phyloP scores from a whole-genome alignment of 1,140 invertebrate genomes.

The Bombus sibiricus region DNA sequence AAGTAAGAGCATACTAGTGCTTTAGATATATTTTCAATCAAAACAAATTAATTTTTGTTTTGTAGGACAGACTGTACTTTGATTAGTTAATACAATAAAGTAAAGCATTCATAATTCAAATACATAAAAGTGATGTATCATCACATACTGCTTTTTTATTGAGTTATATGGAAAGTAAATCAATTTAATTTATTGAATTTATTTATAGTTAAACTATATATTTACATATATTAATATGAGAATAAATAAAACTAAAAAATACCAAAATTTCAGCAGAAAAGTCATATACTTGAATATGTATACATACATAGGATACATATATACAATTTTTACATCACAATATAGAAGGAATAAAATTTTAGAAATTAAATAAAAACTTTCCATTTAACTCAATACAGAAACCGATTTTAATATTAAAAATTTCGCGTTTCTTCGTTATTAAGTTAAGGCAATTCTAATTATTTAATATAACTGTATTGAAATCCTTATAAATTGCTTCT shows the following conservation, averaged over 20 bases:
- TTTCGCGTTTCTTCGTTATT: not conserved
- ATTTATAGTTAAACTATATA: not conserved
- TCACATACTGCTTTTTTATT: not conserved
- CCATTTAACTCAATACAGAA: not conserved
- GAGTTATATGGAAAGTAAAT: constrained; percentile 1
- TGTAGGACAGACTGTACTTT: not conserved
- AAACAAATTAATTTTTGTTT: no score
- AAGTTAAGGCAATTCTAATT: not conserved
- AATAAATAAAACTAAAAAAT: not conserved
- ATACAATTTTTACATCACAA: not conserved
- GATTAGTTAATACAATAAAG: not conserved
- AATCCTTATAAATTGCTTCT: not conserved
- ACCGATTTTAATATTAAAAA: not conserved
- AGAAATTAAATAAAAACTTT: not conserved
- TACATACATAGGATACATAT: not conserved
- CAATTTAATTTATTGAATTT: not conserved
- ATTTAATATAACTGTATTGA: constrained; percentile 17
- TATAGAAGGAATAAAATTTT: not conserved
- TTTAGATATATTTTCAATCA: no score
- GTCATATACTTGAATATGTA: not conserved
- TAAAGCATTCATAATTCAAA: not conserved
- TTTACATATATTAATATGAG: not conserved
- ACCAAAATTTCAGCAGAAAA: not conserved
- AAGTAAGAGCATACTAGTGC: no score
- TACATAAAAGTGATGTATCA: not conserved